These are phyloP conservation scores for Carassius carassius DNA, from an alignment of 2,113 vertebrate species.

Conservation along the genomic window DNA sequence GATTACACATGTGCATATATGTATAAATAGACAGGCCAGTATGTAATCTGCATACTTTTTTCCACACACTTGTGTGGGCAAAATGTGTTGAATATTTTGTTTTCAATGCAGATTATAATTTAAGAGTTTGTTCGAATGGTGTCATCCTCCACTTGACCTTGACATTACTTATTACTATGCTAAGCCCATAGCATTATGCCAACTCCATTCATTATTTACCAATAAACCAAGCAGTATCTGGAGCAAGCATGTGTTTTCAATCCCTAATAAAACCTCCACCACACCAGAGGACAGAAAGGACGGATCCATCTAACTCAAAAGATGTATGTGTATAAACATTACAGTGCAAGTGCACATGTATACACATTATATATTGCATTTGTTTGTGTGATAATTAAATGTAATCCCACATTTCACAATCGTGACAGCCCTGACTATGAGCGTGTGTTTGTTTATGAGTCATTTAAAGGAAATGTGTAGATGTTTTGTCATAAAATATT, in stretches of 20 bases:
- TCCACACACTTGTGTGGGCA: not conserved
- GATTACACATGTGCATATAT: constrained; percentile 16
- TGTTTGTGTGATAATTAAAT: not conserved
- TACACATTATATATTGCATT: not conserved
- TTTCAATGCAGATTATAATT: not conserved
- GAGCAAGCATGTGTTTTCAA: not conserved
- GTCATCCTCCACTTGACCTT: not conserved
- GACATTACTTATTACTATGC: not conserved
- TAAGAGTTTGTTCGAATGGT: not conserved
- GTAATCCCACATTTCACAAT: not conserved
- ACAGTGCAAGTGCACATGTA: not conserved
- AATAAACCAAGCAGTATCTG: not conserved
- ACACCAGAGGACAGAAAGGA: not conserved
- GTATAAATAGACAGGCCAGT: not conserved
- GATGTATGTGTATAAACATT: not conserved
- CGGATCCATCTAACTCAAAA: not conserved
- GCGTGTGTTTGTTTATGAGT: constrained; percentile 7
- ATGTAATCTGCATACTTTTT: not conserved
- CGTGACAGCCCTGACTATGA: constrained; percentile 12
- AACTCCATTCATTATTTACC: constrained; percentile 34
- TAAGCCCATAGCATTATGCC: not conserved
- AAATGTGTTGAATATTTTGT: not conserved
- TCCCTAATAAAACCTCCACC: not conserved
- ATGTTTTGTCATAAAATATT: not conserved
- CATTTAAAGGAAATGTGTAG: not conserved